phyloP scores from a whole-genome alignment of 2,113 vertebrate genomes.

The Bubo blakistoni region DNA sequence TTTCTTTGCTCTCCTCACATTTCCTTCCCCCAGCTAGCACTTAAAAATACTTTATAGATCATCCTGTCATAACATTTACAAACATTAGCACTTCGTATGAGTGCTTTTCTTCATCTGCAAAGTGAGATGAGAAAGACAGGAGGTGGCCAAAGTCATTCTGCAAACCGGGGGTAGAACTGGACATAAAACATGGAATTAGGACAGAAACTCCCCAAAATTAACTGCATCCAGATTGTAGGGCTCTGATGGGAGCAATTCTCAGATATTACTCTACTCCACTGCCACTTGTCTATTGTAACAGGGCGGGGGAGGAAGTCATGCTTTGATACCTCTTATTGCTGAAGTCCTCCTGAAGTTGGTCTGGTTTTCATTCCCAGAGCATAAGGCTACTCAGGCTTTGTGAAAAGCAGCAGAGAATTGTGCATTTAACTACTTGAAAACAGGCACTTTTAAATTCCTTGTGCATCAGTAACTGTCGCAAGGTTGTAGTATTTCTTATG shows the following conservation, averaged over 20 bases:
- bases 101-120: not conserved
- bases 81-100: not conserved
- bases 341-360: not conserved
- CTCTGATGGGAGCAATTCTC: not conserved
- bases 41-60: not conserved
- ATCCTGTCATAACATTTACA: slow-evolving; percentile 30
- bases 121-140: not conserved
- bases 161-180: not conserved
- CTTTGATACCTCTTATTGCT: not conserved
- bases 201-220: not conserved
- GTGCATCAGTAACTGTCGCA: not conserved
- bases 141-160: not conserved
- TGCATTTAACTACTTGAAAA: not conserved
- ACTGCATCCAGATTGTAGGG: fast-evolving
- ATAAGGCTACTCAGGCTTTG: not conserved
- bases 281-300: not conserved
- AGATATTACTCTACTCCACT: not conserved
- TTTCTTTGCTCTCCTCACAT: not conserved
- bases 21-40: not conserved
- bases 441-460: not conserved
- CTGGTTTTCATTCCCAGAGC: not conserved
- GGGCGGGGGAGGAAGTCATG: not conserved
- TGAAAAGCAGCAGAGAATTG: not conserved
- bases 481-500: not conserved
- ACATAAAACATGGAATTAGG: not conserved